Percentiles rank a stretch among this genome's conserved stretches.
Conservation (phyloP, 2,888 invertebrate species). For the Caprella mutica region DNA sequence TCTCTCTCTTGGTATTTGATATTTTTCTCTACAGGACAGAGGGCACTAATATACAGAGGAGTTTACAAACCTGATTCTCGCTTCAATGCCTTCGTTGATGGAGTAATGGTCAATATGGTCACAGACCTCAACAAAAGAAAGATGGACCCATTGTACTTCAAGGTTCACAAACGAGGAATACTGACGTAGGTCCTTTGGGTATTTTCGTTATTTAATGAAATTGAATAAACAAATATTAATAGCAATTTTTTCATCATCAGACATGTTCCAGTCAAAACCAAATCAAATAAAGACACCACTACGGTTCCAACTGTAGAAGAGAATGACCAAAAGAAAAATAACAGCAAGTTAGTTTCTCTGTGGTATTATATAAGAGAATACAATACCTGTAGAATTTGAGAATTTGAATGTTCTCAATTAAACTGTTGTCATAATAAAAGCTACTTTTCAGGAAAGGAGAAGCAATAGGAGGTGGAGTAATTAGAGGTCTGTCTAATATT, state of each 20-base stretch:
- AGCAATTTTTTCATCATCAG: background rate
- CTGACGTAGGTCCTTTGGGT: conserved; percentile 21
- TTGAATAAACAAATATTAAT: background rate
- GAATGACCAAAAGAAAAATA: too few relatives aligned
- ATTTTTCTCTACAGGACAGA: conserved; percentile 13
- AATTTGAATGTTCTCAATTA: too few relatives aligned
- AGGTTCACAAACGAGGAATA: conserved; percentile 21
- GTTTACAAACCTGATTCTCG: conserved; percentile 30
- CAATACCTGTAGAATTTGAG: too few relatives aligned
- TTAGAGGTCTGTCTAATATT: conserved; percentile 25
- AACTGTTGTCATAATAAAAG: too few relatives aligned
- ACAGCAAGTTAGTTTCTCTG: too few relatives aligned
- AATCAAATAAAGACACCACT: too few relatives aligned
- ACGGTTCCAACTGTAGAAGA: too few relatives aligned
- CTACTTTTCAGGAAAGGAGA: too few relatives aligned
- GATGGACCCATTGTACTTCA: conserved; percentile 34
- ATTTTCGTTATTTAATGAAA: background rate
- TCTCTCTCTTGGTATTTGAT: too few relatives aligned
- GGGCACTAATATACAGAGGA: conserved; percentile 30
- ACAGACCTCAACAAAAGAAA: conserved; percentile 25
- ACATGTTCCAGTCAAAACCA: background rate
- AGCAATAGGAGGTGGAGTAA: conserved; percentile 28
- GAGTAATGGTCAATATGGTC: conserved; percentile 34
- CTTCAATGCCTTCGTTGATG: conserved; percentile 34
- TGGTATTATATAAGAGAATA: too few relatives aligned